Base-by-base conservation (phyloP, 2,888 invertebrate genomes). In the Esperia sulphurella region DNA sequence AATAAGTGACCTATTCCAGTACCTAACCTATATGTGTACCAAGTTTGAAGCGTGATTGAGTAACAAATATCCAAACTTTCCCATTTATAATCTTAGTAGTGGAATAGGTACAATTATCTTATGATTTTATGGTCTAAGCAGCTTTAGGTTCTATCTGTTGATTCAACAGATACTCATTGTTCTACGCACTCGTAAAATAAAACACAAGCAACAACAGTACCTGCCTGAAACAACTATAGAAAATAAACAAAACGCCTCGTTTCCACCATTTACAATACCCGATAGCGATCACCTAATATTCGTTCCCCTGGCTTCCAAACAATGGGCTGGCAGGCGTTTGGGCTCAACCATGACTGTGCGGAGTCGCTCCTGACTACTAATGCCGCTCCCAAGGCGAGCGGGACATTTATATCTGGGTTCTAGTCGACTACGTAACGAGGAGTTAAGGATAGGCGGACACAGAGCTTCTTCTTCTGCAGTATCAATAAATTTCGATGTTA, bases 381-480 rank as follows among this genome's bases (percentile, higher is more conserved):
- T 76, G 72, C 65, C 49, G 53, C 58, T 65, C 65, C 61, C 60
- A 63, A 59, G 67, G 64, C 66, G 57, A 61, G 63, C 60, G 61
- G 58, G 71, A 77, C 77, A 68, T 75, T 76, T 75, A 78, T 79
- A 80, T 78, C 71, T 67, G 60, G 65, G 56, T 57, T 57, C 59
- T 60, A 59, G 55, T 46, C 55, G 65, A 71, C 73, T 72, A 62
- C 64, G 59, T 67, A 72, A 74, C 63, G 61, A 65, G 53, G 59
- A 51, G 54, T 59, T 69, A 61, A 66, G 55, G 73, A 30, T 40
- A 12, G 47, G 14, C 60, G 54, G 49, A 52, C 58, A 71, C 52
- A 13, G 39, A 39, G 39, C 14, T 7, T 3, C 21, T 21, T 21
- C 21, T 21, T 21, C 21, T 21, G 21, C 21, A 21, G 21, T 21